These are phyloP conservation scores for Crenuchus spilurus DNA, from an alignment of 2,797 vertebrate genomes.

Conservation along the genomic window DNA sequence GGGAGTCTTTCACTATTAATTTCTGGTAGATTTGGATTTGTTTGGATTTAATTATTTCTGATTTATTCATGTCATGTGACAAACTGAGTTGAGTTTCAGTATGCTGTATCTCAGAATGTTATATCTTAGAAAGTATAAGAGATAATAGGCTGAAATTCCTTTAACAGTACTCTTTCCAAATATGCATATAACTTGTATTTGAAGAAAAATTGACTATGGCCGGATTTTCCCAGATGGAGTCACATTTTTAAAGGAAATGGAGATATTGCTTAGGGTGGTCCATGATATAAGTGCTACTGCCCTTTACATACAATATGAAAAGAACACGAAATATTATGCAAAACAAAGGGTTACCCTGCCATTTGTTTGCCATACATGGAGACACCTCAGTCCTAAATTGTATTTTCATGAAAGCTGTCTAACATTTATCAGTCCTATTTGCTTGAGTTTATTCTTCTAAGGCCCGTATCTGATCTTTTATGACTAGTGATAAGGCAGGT, in stretches of 20 bases:
- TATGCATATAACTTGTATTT: too few species aligned
- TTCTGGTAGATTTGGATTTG: too few species aligned
- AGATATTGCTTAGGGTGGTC: constrained; percentile 14
- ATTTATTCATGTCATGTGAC: too few species aligned
- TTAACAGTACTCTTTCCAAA: too few species aligned
- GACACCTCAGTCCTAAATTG: constrained; percentile 37
- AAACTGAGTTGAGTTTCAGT: too few species aligned
- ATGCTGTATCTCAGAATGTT: too few species aligned
- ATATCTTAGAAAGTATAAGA: too few species aligned
- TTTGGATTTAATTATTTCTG: too few species aligned
- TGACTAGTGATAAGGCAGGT: constrained; percentile 78
- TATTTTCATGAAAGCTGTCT: constrained; percentile 40
- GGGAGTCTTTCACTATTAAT: too few species aligned
- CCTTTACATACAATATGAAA: constrained; percentile 3
- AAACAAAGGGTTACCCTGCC: constrained; percentile 14
- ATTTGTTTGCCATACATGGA: constrained; percentile 28
- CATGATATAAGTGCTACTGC: not conserved
- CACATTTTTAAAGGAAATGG: constrained; percentile 9
- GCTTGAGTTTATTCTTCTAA: constrained; percentile 55
- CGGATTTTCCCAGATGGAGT: too few species aligned
- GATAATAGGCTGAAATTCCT: too few species aligned
- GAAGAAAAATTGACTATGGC: too few species aligned
- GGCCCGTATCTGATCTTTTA: constrained; percentile 65
- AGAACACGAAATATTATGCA: constrained; percentile 32
- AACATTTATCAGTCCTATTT: constrained; percentile 57